A percentile compares a stretch with the other conserved stretches of the same genome.
Evolutionary conservation across 1,140 invertebrate genomes (phyloP).

Genomic region (Thaumetopoea pityocampa): DNA sequence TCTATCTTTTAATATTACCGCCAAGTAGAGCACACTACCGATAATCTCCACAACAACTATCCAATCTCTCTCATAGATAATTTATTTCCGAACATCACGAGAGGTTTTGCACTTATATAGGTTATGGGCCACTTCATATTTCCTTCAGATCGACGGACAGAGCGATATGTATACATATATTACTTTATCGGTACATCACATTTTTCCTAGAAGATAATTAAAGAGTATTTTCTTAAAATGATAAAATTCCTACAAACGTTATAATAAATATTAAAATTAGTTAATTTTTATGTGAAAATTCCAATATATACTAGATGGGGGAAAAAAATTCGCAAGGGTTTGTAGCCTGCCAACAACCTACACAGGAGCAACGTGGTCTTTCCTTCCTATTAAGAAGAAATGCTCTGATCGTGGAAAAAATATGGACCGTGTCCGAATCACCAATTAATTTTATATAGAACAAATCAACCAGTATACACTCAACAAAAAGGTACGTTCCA

Average conservation of each 20-base stretch:
- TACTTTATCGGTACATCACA: slow-evolving; percentile 1
- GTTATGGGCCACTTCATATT: slow-evolving; percentile 57
- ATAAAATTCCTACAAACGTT: background rate
- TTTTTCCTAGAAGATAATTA: background rate
- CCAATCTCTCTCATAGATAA: slow-evolving; percentile 64
- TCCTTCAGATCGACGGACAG: slow-evolving; percentile 23
- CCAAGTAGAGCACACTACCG: slow-evolving; percentile 31
- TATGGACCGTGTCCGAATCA: too few species aligned
- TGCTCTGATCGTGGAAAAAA: too few species aligned
- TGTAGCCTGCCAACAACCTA: too few species aligned
- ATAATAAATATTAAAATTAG: background rate
- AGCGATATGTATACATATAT: slow-evolving; percentile 22
- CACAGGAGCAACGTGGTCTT: too few species aligned
- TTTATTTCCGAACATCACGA: slow-evolving; percentile 60
- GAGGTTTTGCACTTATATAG: slow-evolving; percentile 50
- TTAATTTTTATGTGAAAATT: slow-evolving; percentile 1
- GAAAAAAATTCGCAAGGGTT: too few species aligned
- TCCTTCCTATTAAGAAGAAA: too few species aligned
- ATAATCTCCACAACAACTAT: slow-evolving; percentile 29
- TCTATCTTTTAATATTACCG: background rate
- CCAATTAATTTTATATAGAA: slow-evolving; percentile 3
- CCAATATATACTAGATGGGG: too few species aligned
- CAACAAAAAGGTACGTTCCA: slow-evolving; percentile 1
- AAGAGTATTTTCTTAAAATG: background rate
- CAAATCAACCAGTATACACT: slow-evolving; percentile 4